Evolutionary conservation across 2,797 vertebrate species (phyloP).

Genomic region (Halcyon leucocephala): DNA sequence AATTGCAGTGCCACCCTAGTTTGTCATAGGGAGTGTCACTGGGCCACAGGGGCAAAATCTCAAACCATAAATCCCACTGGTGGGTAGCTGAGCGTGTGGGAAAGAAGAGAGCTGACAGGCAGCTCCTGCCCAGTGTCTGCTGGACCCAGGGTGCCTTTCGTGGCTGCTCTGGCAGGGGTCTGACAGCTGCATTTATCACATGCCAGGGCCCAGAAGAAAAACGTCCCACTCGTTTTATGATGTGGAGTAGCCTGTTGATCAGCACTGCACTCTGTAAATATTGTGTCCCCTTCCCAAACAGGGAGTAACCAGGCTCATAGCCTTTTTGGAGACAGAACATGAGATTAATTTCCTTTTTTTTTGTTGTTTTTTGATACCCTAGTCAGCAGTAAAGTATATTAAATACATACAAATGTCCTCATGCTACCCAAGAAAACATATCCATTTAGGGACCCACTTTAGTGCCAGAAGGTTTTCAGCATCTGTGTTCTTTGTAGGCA

Average conservation of each 20-base stretch:
- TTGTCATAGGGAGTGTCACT: neutral
- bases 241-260: neutral
- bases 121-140: neutral
- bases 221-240: neutral
- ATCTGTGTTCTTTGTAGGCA: neutral
- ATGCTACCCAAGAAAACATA: conserved; percentile 13
- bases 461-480: neutral
- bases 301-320: neutral
- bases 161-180: conserved; percentile 19
- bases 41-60: neutral
- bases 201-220: neutral
- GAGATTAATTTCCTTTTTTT: neutral
- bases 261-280: neutral
- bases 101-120: neutral
- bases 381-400: neutral
- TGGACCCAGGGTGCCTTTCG: neutral
- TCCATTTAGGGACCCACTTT: conserved; percentile 12
- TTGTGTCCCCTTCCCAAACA: neutral
- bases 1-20: neutral
- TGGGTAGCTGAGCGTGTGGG: rapidly evolving
- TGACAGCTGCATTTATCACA: conserved; percentile 40
- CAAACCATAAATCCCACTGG: neutral
- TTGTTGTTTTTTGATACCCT: neutral
- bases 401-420: neutral
- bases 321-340: neutral